Conservation (phyloP, 1,140 invertebrate genomes). For the Reticulitermes speratus region DNA sequence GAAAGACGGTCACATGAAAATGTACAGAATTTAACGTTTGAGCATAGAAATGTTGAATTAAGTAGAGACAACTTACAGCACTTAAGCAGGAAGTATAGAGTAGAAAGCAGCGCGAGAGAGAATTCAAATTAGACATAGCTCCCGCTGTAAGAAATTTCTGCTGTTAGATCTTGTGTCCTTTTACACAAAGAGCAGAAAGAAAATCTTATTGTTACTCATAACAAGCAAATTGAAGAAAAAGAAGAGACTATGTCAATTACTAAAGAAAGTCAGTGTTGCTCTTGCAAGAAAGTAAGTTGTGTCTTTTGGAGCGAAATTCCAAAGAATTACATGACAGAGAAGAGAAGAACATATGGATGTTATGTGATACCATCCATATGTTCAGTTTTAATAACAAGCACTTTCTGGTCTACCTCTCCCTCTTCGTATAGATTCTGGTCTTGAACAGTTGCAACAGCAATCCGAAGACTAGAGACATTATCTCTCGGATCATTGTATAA, state of each 20-base stretch:
- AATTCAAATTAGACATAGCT: no score
- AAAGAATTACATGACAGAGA: background rate
- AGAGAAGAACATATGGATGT: background rate
- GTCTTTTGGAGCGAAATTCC: background rate
- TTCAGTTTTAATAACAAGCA: no score
- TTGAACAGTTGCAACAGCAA: background rate
- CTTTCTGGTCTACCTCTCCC: no score
- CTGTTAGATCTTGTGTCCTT: background rate
- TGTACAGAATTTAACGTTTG: background rate
- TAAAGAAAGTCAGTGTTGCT: background rate
- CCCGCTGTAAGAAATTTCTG: background rate
- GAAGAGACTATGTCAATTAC: background rate
- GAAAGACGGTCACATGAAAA: background rate
- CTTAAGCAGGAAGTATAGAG: background rate
- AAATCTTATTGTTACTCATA: background rate
- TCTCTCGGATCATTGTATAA: background rate
- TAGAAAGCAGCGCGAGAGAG: background rate
- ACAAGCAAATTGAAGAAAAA: background rate
- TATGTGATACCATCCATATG: no score
- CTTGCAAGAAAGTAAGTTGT: background rate
- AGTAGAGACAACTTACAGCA: background rate
- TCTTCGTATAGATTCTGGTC: background rate
- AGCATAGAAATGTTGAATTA: background rate
- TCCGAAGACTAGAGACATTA: background rate
- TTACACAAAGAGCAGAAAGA: background rate